Conservation (phyloP, 2,888 invertebrate species). For the Amiota mariae region DNA sequence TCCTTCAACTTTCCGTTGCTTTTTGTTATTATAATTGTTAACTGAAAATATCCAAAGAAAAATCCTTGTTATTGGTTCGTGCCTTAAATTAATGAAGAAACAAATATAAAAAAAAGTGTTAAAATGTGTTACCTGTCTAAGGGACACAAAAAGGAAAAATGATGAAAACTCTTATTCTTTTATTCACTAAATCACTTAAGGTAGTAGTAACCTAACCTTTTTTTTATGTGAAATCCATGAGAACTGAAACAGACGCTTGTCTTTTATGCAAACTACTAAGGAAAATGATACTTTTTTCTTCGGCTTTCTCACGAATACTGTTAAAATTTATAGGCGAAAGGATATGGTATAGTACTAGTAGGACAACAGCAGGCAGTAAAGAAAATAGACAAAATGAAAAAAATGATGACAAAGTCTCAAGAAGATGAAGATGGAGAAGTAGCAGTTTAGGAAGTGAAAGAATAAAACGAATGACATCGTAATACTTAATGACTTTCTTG, state of each 20-base stretch:
- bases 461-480: slow-evolving; percentile 31
- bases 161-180: too few relatives aligned
- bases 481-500: slow-evolving; percentile 48
- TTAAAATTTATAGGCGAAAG: slow-evolving; percentile 18
- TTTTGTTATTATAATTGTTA: background rate
- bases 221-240: slow-evolving; percentile 18
- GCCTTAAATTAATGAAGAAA: background rate
- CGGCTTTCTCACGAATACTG: background rate
- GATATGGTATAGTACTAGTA: background rate
- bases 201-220: background rate
- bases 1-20: background rate
- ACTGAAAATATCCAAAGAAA: background rate
- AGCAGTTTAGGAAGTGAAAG: slow-evolving; percentile 1
- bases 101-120: background rate
- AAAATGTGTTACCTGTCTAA: background rate
- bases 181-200: background rate
- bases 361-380: slow-evolving; percentile 22
- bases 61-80: background rate
- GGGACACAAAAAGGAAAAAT: background rate
- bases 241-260: slow-evolving; percentile 20
- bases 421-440: slow-evolving; percentile 25
- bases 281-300: slow-evolving; percentile 15
- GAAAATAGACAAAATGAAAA: background rate
- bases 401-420: background rate
- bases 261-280: slow-evolving; percentile 8